These are phyloP conservation scores for Halocynthia roretzi DNA, from an alignment of 23 tunicate species.

Conservation along the genomic window DNA sequence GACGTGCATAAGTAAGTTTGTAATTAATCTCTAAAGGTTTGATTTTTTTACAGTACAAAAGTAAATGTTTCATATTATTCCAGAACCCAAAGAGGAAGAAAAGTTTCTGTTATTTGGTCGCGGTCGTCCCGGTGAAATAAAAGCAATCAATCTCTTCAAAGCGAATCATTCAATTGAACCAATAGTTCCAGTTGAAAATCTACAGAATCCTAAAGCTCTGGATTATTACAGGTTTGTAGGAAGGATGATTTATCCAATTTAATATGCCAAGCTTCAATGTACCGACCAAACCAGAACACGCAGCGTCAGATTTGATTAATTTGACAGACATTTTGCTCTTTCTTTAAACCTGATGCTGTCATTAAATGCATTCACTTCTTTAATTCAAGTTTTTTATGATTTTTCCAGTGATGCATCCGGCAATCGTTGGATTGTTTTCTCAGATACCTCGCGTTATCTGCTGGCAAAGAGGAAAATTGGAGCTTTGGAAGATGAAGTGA, in stretches of 20 bases:
- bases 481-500: conserved; percentile 4
- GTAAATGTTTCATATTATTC: background rate
- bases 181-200: conserved; percentile 16
- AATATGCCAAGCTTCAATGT: background rate
- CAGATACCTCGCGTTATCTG: conserved; percentile 11
- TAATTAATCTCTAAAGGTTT: background rate
- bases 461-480: conserved; percentile 17
- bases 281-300: background rate
- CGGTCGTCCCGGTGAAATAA: conserved; percentile 17
- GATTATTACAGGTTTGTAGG: conserved; percentile 38
- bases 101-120: conserved; percentile 25
- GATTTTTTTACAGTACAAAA: background rate
- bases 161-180: background rate
- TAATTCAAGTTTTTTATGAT: too few relatives aligned
- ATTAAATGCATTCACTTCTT: too few relatives aligned
- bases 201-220: conserved; percentile 22
- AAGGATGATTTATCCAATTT: background rate
- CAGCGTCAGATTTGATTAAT: background rate
- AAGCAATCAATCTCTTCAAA: conserved; percentile 14
- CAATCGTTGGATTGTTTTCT: conserved; percentile 20
- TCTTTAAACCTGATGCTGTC: too few relatives aligned
- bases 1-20: conserved; percentile 22
- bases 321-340: too few relatives aligned
- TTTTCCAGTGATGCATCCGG: conserved; percentile 15
- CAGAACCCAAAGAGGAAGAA: conserved; percentile 21